Base-by-base conservation (phyloP, 30 jellyfish, hydroid and myxozoan species). In the Aurelia coerulea region DNA sequence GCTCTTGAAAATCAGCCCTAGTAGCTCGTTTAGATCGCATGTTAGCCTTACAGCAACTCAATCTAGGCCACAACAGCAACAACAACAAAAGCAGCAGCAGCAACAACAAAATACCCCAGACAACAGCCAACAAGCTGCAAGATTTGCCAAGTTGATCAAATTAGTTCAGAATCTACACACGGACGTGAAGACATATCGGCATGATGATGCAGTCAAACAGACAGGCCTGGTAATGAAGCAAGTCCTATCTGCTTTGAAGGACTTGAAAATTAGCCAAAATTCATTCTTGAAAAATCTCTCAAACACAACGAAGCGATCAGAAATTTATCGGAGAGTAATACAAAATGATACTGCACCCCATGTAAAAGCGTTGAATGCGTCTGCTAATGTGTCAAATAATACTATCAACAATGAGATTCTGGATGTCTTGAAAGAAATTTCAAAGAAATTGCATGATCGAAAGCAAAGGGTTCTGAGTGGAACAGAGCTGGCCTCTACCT, bases 131-230 rank as follows among this genome's bases (percentile, higher is more conserved):
- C 74, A 59, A 46, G 66, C 88, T 51, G 82, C 42, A 32, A 90
- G 73, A 29, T 49, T 68, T 13, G 92, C 73, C 34, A 42, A 83
- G 49, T 74, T 83, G 33, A 72, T 60, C 70, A 73, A 71, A n/a
- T 39, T 83, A 10, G 86, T 83, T 15, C 53, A 71, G 58, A 83
- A 56, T 74, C 68, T 83, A 68, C 87, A 72, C 81, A 41, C 79
- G 2, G 92, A 83, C 33, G 80, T 83, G 29, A 59, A 62, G 51
- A 42, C 74, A 65, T 49, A 17, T 60, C 77, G 65, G 5, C 92
- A 85, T 9, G 59, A 65, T 1, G 78, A 73, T 56, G 80, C 86
- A 59, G 53, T 70, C 32, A 73, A 73, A 65, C 81, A 73, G 46
- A 70, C 92, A 4, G 42, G 42, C 58, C 64, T 34, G 10, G 92